These are phyloP conservation scores for Molossus alvarezi DNA, from an alignment of 2,797 vertebrate species.

Conservation along the genomic window DNA sequence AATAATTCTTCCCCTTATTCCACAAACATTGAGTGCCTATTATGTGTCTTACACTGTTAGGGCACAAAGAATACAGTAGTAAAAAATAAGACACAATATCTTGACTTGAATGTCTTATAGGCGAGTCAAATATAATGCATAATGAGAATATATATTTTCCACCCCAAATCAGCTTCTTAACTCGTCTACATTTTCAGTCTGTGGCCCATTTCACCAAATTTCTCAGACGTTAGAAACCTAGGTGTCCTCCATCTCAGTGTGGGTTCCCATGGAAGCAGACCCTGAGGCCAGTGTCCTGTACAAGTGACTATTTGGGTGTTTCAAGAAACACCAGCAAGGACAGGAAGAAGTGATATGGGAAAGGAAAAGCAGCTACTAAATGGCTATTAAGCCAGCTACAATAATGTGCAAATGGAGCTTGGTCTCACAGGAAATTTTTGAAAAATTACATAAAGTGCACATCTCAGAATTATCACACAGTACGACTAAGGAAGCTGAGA, in stretches of 20 bases:
- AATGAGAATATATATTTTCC: not conserved
- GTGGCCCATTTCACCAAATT: not conserved
- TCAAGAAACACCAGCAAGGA: not conserved
- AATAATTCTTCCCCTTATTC: not conserved
- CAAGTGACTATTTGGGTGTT: not conserved
- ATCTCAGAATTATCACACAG: constrained; percentile 23
- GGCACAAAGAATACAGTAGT: not conserved
- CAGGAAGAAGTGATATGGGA: not conserved
- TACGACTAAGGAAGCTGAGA: not conserved
- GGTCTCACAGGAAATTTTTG: not conserved
- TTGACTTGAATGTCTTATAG: not conserved
- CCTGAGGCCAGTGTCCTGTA: not conserved
- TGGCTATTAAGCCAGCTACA: not conserved
- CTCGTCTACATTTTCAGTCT: not conserved
- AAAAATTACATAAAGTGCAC: not conserved
- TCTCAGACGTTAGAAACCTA: not conserved
- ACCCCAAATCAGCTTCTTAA: not conserved
- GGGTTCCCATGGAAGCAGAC: not conserved
- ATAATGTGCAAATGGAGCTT: not conserved
- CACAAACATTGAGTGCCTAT: not conserved
- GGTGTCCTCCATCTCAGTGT: not conserved
- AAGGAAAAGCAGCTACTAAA: not conserved
- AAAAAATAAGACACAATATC: not conserved
- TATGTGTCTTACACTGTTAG: not conserved
- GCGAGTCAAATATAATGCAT: not conserved